phyloP scores from a whole-genome alignment of 1,140 invertebrate species.

The Scylla paramamosain region DNA sequence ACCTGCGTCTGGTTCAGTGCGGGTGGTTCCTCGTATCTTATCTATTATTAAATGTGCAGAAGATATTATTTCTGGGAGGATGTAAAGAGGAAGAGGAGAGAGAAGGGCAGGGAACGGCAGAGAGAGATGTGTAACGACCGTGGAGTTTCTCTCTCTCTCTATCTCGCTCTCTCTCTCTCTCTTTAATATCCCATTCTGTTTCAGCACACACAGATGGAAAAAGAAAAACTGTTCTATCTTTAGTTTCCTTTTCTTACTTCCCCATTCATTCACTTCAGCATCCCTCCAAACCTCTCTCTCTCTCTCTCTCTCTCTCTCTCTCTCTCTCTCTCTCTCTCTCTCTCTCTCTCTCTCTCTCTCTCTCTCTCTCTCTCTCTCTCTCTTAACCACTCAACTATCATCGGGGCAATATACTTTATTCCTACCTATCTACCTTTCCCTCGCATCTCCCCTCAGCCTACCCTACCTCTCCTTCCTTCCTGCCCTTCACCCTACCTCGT shows the following conservation, averaged over 20 bases:
- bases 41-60: neutral
- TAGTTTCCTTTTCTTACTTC: too few species aligned
- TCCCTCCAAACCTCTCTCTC: too few species aligned
- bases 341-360: neutral
- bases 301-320: neutral
- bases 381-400: neutral
- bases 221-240: too few species aligned
- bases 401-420: neutral
- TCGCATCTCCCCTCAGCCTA: neutral
- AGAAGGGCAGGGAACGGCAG: neutral
- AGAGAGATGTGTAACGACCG: neutral
- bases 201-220: too few species aligned
- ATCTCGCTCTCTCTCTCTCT: neutral
- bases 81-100: neutral
- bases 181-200: neutral
- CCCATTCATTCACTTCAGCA: too few species aligned
- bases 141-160: neutral
- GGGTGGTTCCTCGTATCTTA: neutral
- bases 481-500: neutral
- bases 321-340: conserved; percentile 31
- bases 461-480: neutral
- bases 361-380: conserved; percentile 41
- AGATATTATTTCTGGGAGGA: neutral
- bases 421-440: neutral
- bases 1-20: neutral